Evolutionary conservation across 2,888 invertebrate genomes (phyloP).

Genomic region (Catotricha subobsoleta): DNA sequence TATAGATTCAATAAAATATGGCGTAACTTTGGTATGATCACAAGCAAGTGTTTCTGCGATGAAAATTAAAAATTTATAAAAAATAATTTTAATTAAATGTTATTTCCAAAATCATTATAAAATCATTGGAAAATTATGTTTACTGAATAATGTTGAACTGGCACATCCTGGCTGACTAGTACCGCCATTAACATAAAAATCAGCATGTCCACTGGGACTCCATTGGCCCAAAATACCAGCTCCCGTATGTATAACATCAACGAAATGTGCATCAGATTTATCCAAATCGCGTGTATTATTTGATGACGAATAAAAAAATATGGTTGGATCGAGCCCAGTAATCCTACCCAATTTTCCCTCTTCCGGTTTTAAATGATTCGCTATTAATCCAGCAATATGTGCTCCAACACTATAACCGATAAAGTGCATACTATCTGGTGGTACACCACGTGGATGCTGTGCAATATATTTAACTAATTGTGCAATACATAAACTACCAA

Average conservation of each 20-base stretch:
- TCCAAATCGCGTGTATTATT: slow-evolving; percentile 67
- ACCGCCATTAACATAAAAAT: slow-evolving; percentile 74
- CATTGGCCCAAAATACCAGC: slow-evolving; percentile 78
- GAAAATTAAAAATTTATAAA: background rate
- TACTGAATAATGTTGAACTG: slow-evolving; percentile 64
- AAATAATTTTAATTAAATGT: slow-evolving; percentile 3
- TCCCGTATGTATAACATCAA: slow-evolving; percentile 68
- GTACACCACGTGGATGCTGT: slow-evolving; percentile 56
- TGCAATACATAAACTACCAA: slow-evolving; percentile 55
- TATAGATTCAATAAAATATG: slow-evolving; percentile 78
- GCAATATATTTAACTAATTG: slow-evolving; percentile 63
- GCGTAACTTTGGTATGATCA: slow-evolving; percentile 79
- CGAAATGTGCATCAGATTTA: slow-evolving; percentile 62
- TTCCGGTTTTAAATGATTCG: slow-evolving; percentile 46
- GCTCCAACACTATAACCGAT: slow-evolving; percentile 79
- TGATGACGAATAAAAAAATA: slow-evolving; percentile 66
- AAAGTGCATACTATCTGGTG: slow-evolving; percentile 56
- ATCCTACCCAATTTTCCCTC: slow-evolving; percentile 68
- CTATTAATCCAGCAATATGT: slow-evolving; percentile 66
- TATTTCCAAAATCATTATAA: background rate
- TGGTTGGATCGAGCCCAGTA: slow-evolving; percentile 73
- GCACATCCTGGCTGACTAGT: slow-evolving; percentile 77
- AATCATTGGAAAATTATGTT: slow-evolving; percentile 22
- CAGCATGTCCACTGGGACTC: slow-evolving; percentile 66
- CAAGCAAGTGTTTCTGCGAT: slow-evolving; percentile 63